A percentile compares a stretch with the other conserved stretches of the same genome.
Evolutionary conservation across 2,113 vertebrate species (phyloP).

Genomic region (Oryzias javanicus): DNA sequence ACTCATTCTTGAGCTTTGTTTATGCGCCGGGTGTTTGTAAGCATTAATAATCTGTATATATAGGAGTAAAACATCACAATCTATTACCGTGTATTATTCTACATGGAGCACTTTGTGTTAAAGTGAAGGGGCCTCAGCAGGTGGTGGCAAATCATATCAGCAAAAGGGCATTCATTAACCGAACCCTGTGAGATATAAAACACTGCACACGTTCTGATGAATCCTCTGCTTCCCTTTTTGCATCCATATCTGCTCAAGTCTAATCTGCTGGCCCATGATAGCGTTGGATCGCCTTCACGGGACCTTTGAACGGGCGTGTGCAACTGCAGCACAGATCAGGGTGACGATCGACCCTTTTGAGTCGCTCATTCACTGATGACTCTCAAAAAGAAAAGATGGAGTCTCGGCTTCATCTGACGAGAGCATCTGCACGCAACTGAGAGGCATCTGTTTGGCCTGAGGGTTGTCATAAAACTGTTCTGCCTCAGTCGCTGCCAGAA

Average conservation of each 20-base stretch:
- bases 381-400: conserved; percentile 5
- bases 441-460: conserved; percentile 38
- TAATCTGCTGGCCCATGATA: conserved; percentile 18
- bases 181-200: conserved; percentile 1
- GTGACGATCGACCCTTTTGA: conserved; percentile 13
- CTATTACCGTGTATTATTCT: background rate
- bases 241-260: conserved; percentile 8
- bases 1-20: background rate
- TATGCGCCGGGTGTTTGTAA: background rate
- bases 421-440: conserved; percentile 32
- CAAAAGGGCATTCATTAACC: conserved; percentile 3
- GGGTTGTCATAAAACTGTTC: conserved; percentile 23
- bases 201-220: background rate
- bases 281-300: conserved; percentile 12
- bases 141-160: background rate
- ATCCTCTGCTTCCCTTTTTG: background rate
- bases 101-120: background rate
- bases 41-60: background rate
- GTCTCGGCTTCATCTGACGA: conserved; percentile 25
- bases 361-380: conserved; percentile 25
- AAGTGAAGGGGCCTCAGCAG: background rate
- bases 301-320: conserved; percentile 12
- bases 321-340: conserved; percentile 17
- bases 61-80: conserved; percentile 1
- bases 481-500: conserved; percentile 11